phyloP scores from a whole-genome alignment of 2,113 vertebrate genomes.

The Anseranas semipalmata region DNA sequence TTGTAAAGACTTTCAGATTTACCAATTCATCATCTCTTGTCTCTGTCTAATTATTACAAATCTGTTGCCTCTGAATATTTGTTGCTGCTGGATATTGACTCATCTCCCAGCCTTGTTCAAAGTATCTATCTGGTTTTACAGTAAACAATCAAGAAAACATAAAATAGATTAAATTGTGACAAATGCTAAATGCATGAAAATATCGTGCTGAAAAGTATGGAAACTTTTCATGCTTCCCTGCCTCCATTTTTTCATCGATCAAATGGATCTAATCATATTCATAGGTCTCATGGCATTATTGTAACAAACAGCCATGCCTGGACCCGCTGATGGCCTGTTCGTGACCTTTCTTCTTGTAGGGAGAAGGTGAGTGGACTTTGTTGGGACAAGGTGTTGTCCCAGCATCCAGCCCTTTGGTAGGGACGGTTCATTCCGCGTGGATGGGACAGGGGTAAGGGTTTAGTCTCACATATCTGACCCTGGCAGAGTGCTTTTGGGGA shows the following conservation, averaged over 20 bases:
- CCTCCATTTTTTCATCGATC: background rate
- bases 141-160: slow-evolving; percentile 31
- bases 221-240: background rate
- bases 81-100: slow-evolving; percentile 47
- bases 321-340: background rate
- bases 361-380: background rate
- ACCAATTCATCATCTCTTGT: slow-evolving; percentile 64
- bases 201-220: background rate
- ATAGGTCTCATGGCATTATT: background rate
- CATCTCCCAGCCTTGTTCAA: slow-evolving; percentile 25
- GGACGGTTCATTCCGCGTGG: background rate
- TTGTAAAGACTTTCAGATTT: slow-evolving; percentile 67
- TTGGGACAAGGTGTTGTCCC: background rate
- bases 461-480: background rate
- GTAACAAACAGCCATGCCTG: background rate
- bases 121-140: slow-evolving; percentile 10
- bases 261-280: background rate
- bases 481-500: background rate
- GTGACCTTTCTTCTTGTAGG: background rate
- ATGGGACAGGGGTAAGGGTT: background rate
- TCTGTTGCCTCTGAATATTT: slow-evolving; percentile 64
- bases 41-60: slow-evolving; percentile 66
- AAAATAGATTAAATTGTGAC: slow-evolving; percentile 48
- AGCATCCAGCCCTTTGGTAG: background rate
- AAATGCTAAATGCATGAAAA: slow-evolving; percentile 13